A percentile compares a stretch with the other conserved stretches of the same genome.
These are phyloP conservation scores for Chloroceryle aenea DNA, from an alignment of 2,113 vertebrate species.

Conservation along the genomic window DNA sequence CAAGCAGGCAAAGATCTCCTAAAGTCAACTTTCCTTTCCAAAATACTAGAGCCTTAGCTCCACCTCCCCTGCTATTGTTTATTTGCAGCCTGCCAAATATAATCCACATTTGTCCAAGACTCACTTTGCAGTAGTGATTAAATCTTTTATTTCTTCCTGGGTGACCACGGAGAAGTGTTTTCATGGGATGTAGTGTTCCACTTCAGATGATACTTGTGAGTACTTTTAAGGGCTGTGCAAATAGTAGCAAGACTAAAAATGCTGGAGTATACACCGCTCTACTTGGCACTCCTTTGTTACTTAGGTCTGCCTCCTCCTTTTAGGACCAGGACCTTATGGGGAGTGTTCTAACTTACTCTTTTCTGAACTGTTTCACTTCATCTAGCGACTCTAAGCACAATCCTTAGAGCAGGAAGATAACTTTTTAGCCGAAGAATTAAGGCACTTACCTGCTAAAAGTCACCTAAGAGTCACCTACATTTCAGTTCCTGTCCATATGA, in stretches of 20 bases:
- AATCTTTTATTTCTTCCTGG: neutral
- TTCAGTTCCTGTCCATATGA: neutral
- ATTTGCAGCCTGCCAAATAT: neutral
- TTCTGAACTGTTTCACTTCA: neutral
- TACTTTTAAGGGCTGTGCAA: neutral
- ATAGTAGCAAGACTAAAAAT: neutral
- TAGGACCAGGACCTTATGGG: neutral
- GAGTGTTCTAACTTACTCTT: neutral
- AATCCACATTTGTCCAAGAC: neutral
- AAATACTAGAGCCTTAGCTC: neutral
- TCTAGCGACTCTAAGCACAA: neutral
- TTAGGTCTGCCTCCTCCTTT: neutral
- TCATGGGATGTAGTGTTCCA: fast-evolving
- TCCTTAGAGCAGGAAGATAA: neutral
- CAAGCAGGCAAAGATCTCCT: neutral
- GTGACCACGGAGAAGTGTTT: fast-evolving
- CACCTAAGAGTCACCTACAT: neutral
- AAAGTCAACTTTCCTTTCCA: neutral
- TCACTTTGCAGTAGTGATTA: neutral
- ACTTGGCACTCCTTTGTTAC: neutral
- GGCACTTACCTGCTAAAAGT: too few species aligned
- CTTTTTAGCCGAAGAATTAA: neutral
- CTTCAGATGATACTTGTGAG: neutral
- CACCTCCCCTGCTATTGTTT: neutral
- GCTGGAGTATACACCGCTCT: neutral